Base-by-base conservation (phyloP, 2,888 invertebrate genomes). In the Acrocera orbiculus region DNA sequence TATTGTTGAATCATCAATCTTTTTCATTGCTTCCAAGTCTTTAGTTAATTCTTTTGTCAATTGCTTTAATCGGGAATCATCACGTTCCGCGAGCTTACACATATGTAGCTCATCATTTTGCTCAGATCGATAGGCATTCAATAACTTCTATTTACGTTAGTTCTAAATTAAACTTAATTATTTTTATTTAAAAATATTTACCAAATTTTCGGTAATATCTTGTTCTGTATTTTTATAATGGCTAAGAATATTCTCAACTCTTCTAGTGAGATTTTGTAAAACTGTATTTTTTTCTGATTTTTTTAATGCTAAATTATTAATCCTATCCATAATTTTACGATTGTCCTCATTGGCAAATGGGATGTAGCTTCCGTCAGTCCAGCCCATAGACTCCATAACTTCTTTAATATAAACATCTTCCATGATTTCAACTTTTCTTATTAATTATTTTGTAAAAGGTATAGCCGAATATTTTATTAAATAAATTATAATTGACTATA, bases 331-430 rank as follows among this genome's bases (percentile, higher is more conserved):
- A 13, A 61, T 47, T 11, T 46, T 40, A 31, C 52, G 49, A 49
- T 86, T 86, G 47, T 76, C 76, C 27, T 70, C 66, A 59, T 78
- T 79, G 2, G 85, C 80, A 40, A 86, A 67, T 4, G 86, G 86
- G 45, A 81, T 69, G 48, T 76, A 74, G 38, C 79, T 78, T 5
- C 82, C 81, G 47, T 76, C 71, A 35, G 69, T 67, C 76, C 79
- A 81, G 3, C 80, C 81, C 37, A 81, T 62, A 44, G 73, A 67
- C 43, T 69, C 68, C 37, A 82, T 56, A 36, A 80, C 62, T 45
- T 75, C 68, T 26, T 68, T 65, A 50, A 79, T 66, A 44, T 40
- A 45, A 11, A n/a, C n/a, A n/a, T n/a, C n/a, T n/a, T n/a, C n/a
- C n/a, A n/a, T n/a, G n/a, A n/a, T n/a, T n/a, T n/a, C n/a, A n/a